These are phyloP conservation scores for Pollenia labialis DNA, from an alignment of 2,888 invertebrate species.

Conservation along the genomic window DNA sequence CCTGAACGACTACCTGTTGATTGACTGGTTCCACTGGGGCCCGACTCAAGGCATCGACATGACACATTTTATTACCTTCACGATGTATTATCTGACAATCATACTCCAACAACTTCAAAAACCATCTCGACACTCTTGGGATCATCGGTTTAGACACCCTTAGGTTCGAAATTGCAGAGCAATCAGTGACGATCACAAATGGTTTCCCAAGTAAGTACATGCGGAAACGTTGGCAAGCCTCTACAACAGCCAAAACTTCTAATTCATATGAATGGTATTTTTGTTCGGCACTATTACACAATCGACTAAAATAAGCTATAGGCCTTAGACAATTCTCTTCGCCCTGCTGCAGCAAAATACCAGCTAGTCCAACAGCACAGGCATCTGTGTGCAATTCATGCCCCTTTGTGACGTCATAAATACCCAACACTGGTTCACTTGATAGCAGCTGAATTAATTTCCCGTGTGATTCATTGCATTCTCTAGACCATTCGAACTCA, in stretches of 20 bases:
- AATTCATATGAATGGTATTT: constrained; percentile 62
- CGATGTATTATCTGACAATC: constrained; percentile 62
- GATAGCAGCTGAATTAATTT: constrained; percentile 74
- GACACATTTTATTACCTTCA: constrained; percentile 76
- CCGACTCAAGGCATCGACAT: constrained; percentile 79
- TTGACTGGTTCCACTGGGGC: constrained; percentile 26
- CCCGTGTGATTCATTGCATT: constrained; percentile 58
- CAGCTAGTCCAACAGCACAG: constrained; percentile 58
- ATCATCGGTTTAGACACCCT: constrained; percentile 59
- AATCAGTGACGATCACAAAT: constrained; percentile 65
- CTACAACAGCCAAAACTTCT: constrained; percentile 59
- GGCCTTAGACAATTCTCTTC: constrained; percentile 9
- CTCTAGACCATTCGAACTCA: constrained; percentile 61
- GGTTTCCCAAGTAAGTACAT: constrained; percentile 65
- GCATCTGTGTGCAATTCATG: constrained; percentile 67
- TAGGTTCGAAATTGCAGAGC: constrained; percentile 30
- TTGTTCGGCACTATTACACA: constrained; percentile 56
- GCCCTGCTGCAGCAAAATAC: constrained; percentile 56
- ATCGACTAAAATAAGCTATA: constrained; percentile 60
- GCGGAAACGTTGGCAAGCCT: constrained; percentile 64
- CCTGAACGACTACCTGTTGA: not conserved
- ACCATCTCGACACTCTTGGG: constrained; percentile 56
- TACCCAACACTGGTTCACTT: constrained; percentile 65
- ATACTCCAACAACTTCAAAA: constrained; percentile 57
- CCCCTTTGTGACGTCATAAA: constrained; percentile 59